Evolutionary conservation across 2,113 vertebrate genomes (phyloP).

Genomic region (Tupaia chinensis): DNA sequence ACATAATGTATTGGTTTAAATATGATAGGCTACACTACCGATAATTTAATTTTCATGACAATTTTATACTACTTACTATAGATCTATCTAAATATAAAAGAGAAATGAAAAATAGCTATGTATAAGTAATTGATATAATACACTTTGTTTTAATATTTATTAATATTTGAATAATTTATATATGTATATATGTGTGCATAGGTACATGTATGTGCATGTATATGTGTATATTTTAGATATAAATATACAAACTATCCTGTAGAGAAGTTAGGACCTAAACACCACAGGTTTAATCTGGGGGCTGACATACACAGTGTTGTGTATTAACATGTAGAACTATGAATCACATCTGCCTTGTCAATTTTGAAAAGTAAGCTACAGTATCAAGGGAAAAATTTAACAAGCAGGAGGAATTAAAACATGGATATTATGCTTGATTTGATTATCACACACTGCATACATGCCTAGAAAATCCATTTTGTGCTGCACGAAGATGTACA

Average conservation of each 20-base stretch:
- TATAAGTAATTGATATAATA: not conserved
- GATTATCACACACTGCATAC: too few species aligned
- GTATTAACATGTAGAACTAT: not conserved
- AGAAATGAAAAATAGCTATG: not conserved
- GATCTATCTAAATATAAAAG: not conserved
- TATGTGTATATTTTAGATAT: not conserved
- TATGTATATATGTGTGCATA: not conserved
- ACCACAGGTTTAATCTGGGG: not conserved
- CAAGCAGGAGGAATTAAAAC: not conserved
- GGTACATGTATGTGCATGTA: not conserved
- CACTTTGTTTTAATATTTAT: not conserved
- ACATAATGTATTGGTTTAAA: constrained; percentile 23
- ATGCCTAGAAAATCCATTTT: too few species aligned
- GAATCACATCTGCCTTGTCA: not conserved
- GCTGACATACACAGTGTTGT: not conserved
- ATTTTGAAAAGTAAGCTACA: not conserved
- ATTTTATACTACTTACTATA: not conserved
- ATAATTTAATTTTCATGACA: not conserved
- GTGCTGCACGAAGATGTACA: too few species aligned
- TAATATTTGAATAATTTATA: not conserved
- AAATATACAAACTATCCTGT: not conserved
- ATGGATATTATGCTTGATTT: not conserved
- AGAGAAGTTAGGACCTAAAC: constrained; percentile 3
- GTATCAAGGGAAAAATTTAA: not conserved
- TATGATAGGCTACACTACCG: not conserved